Conservation (phyloP, 2,113 vertebrate genomes). For the Rhynchopsitta pachyrhyncha region DNA sequence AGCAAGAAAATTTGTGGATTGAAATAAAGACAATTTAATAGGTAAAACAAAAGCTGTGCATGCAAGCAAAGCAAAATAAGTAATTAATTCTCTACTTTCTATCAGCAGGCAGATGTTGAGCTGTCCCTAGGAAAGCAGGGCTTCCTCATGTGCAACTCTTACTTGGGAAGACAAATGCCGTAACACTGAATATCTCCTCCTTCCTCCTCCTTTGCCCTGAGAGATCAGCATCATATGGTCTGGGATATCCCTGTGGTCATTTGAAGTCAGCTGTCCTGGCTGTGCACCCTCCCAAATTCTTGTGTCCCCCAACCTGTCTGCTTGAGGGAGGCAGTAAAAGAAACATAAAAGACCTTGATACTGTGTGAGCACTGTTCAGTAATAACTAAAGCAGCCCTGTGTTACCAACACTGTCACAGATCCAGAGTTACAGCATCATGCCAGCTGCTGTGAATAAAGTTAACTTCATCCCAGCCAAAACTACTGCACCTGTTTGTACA, state of each 20-base stretch:
- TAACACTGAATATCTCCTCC: too few relatives aligned
- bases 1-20: neutral
- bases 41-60: neutral
- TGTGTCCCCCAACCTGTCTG: neutral
- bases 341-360: neutral
- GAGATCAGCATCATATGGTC: neutral
- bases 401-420: neutral
- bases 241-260: neutral
- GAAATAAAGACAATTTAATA: neutral
- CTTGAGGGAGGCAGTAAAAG: neutral
- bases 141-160: neutral
- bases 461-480: neutral
- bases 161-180: rapidly evolving
- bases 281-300: neutral
- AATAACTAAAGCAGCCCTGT: neutral
- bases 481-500: neutral
- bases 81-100: neutral
- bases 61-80: neutral
- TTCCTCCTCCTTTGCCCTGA: too few relatives aligned
- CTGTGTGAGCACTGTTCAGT: neutral
- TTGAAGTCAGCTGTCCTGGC: neutral
- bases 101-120: neutral
- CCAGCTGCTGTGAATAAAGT: neutral
- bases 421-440: neutral
- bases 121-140: neutral